Conservation (phyloP, 2,797 vertebrate genomes). For the Harpagifer antarcticus region DNA sequence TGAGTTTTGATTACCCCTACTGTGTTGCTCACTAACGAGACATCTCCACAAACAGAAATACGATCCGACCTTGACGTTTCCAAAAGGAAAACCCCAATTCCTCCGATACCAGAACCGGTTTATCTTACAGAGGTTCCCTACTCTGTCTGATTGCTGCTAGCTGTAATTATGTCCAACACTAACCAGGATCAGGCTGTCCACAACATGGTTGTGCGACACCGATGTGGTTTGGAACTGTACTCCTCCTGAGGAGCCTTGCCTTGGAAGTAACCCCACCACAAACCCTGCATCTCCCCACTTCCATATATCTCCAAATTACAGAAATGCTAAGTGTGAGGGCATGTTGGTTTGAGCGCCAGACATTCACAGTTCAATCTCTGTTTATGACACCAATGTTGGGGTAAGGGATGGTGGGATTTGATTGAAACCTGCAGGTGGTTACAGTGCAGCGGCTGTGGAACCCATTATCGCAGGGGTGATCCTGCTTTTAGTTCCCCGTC, state of each 20-base stretch:
- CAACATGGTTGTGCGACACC: conserved; percentile 45
- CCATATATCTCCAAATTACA: conserved; percentile 45
- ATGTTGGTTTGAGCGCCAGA: conserved; percentile 49
- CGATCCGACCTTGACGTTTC: conserved; percentile 41
- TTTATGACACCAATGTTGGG: conserved; percentile 43
- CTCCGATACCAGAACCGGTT: conserved; percentile 39
- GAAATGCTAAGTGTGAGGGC: conserved; percentile 37
- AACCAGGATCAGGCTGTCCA: conserved; percentile 67
- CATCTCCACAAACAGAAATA: conserved; percentile 73
- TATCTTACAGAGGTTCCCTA: conserved; percentile 52
- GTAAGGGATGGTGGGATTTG: conserved; percentile 49
- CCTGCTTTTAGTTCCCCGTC: conserved; percentile 42
- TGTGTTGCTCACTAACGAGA: conserved; percentile 52
- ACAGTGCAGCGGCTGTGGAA: conserved; percentile 68
- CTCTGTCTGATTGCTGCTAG: conserved; percentile 66
- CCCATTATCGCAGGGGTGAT: conserved; percentile 70
- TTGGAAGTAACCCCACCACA: conserved; percentile 44
- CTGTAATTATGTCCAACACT: conserved; percentile 72
- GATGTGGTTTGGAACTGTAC: conserved; percentile 54
- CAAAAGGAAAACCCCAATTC: conserved; percentile 54
- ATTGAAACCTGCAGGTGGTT: conserved; percentile 78
- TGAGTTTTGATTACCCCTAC: conserved; percentile 40
- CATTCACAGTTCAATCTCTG: conserved; percentile 46
- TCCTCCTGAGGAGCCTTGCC: conserved; percentile 40
- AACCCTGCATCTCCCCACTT: conserved; percentile 30